Percentiles rank a stretch among this genome's conserved stretches.
Evolutionary conservation across 1,140 invertebrate genomes (phyloP).

Genomic region (Limonius californicus): DNA sequence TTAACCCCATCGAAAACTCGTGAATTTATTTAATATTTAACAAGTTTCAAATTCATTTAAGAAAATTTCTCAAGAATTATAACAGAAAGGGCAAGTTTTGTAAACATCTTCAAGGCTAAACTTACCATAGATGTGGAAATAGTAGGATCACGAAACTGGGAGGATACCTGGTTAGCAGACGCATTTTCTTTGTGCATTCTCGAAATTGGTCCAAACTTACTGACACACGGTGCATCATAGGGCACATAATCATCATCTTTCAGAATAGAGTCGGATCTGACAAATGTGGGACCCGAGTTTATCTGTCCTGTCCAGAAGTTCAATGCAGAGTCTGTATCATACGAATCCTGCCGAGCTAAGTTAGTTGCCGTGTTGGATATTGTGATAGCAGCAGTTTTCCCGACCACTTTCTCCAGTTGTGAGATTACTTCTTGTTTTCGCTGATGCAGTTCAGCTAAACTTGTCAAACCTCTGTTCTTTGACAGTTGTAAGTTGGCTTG

Average conservation of each 20-base stretch:
- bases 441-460: constrained; percentile 59
- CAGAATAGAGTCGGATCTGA: constrained; percentile 59
- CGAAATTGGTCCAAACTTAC: constrained; percentile 80
- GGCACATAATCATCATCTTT: constrained; percentile 73
- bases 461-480: not conserved
- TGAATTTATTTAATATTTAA: too few species aligned
- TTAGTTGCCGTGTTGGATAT: constrained; percentile 44
- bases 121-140: constrained; percentile 45
- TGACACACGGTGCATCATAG: constrained; percentile 67
- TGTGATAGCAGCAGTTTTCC: constrained; percentile 51
- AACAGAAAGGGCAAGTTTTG: not conserved
- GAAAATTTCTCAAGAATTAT: not conserved
- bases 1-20: too few species aligned
- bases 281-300: constrained; percentile 53
- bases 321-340: constrained; percentile 49
- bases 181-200: constrained; percentile 55
- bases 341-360: constrained; percentile 45
- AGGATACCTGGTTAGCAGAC: constrained; percentile 32
- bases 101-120: not conserved
- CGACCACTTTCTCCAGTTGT: constrained; percentile 63
- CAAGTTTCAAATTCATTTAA: too few species aligned
- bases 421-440: constrained; percentile 63
- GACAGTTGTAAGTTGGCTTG: constrained; percentile 24
- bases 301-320: constrained; percentile 45
- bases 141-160: constrained; percentile 36